These are phyloP conservation scores for Muricea muricata DNA, from an alignment of 92 coral and sea anemone species.

Conservation along the genomic window DNA sequence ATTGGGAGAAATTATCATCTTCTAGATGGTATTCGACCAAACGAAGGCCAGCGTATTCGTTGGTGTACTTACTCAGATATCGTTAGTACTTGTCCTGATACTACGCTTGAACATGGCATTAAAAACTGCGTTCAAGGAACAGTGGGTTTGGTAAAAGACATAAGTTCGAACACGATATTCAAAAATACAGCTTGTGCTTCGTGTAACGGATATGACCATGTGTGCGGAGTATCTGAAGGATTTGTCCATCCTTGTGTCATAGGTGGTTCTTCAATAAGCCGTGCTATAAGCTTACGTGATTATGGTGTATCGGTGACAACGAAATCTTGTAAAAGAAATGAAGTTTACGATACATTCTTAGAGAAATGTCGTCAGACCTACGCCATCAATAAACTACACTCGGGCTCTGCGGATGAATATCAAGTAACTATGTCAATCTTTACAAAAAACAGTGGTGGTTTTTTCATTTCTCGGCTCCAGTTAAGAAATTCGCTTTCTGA, in stretches of 20 bases:
- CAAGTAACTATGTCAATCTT: conserved; percentile 12
- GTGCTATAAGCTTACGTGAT: conserved; percentile 38
- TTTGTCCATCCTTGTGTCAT: neutral
- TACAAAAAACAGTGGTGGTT: neutral
- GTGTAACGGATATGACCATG: conserved; percentile 6
- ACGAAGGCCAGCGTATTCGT: conserved; percentile 14
- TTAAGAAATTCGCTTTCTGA: neutral
- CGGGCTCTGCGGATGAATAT: conserved; percentile 21
- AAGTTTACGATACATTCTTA: conserved; percentile 30
- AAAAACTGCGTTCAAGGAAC: conserved; percentile 16
- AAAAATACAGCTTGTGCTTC: conserved; percentile 35
- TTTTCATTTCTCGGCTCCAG: neutral
- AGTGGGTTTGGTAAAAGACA: conserved; percentile 13
- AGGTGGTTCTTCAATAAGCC: conserved; percentile 1
- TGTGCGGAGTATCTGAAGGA: neutral
- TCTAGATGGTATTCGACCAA: conserved; percentile 14
- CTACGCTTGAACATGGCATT: neutral
- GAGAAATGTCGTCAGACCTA: conserved; percentile 30
- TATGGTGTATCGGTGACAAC: conserved; percentile 19
- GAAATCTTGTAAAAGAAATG: conserved; percentile 8
- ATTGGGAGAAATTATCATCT: neutral
- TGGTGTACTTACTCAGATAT: conserved; percentile 31
- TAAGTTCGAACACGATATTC: neutral
- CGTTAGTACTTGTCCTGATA: neutral
- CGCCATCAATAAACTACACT: neutral